Base-by-base conservation (phyloP, 2,113 vertebrate genomes). In the Gasterosteus nipponicus region DNA sequence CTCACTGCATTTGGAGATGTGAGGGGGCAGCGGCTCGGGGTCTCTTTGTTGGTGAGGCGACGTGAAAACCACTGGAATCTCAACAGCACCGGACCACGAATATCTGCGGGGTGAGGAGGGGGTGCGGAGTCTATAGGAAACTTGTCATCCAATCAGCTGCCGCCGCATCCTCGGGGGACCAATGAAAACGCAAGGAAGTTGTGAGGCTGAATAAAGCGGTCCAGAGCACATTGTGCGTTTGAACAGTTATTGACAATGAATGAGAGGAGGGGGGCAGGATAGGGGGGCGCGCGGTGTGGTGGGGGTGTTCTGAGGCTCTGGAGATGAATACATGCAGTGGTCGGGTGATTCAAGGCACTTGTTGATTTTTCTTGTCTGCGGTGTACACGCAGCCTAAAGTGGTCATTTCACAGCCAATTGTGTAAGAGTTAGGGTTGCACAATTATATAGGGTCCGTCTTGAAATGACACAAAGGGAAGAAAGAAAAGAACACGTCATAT, bases 51-150 rank as follows among this genome's bases (percentile, higher is more conserved):
- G 49, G 75, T 42, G 49, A 63, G 69, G 51, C 72, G 83, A 86
- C 82, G 88, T 89, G 87, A 89, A 92, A 92, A 91, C 92, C 92
- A 93, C 92, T 92, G 92, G 92, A 90, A 84, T 83, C 81, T 78
- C 86, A 89, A 87, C 73, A 78, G 63, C 69, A 84, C 81, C 53
- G 69, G 67, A 86, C 68, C 81, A 81, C 70, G 83, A 82, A 90
- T 90, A 86, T 89, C 69, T 82, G 73, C 29, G 10, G 83, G 80
- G 84, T 78, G 84, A 85, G 19, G 87, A 11, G 87, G 39, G 89
- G n/a, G 75, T 83, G 60, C 31, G 56, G 77, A 64, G 53, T 71
- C 15, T 80, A 90, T 64, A 78, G 77, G 56, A 92, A 93, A 93
- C 92, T 93, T 94, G 83, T 51, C 51, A 33, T 83, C 94, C 94